A percentile compares a stretch with the other conserved stretches of the same genome.
These are phyloP conservation scores for Drosophila putrida DNA, from an alignment of 2,888 invertebrate genomes.

Conservation along the genomic window DNA sequence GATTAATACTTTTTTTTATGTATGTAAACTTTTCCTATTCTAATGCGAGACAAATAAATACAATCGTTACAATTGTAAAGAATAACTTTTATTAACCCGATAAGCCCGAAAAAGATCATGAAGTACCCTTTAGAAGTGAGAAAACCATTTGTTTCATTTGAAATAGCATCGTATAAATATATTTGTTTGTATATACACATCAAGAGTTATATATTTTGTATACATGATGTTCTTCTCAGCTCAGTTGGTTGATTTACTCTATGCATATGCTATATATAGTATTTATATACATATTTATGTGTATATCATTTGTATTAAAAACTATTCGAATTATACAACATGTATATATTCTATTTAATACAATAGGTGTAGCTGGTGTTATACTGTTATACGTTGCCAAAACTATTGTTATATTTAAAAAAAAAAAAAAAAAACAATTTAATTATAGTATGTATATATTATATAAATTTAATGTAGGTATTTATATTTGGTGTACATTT, in stretches of 20 bases:
- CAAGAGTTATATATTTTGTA: conserved; percentile 11
- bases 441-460: conserved; percentile 18
- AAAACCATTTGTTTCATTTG: conserved; percentile 8
- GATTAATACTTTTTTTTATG: conserved; percentile 14
- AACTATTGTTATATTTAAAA: conserved; percentile 2
- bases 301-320: conserved; percentile 18
- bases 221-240: conserved; percentile 20
- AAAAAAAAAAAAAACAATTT: conserved; percentile 18
- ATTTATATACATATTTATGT: conserved; percentile 9
- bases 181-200: conserved; percentile 24
- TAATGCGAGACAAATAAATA: neutral
- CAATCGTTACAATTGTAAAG: neutral
- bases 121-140: neutral
- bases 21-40: conserved; percentile 9
- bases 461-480: conserved; percentile 31
- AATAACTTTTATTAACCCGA: no score
- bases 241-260: conserved; percentile 19
- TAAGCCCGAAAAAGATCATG: no score
- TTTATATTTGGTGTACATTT: conserved; percentile 58
- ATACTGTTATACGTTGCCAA: conserved; percentile 16
- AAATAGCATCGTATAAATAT: conserved; percentile 43
- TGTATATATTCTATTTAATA: conserved; percentile 16
- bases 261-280: conserved; percentile 14
- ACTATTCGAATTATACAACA: conserved; percentile 54
- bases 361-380: conserved; percentile 18